A percentile compares a stretch with the other conserved stretches of the same genome.
These are phyloP conservation scores for Zosterops hypoxanthus DNA, from an alignment of 2,113 vertebrate species.

Conservation along the genomic window DNA sequence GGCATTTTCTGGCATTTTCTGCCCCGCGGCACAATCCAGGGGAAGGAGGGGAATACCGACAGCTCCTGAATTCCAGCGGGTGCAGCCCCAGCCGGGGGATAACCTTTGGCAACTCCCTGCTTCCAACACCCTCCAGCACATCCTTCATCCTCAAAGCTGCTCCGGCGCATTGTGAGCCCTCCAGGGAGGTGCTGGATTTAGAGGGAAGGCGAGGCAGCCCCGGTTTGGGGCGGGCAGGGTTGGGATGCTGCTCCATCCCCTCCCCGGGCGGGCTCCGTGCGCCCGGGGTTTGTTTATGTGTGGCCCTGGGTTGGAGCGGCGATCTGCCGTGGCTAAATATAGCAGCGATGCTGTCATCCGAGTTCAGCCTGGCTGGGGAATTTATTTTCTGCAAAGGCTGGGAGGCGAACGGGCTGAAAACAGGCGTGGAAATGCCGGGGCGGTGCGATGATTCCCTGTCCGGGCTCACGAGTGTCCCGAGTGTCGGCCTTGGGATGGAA, in stretches of 20 bases:
- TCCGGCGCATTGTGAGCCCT: not conserved
- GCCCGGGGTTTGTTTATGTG: conserved; percentile 29
- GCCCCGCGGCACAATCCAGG: rapidly evolving
- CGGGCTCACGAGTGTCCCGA: not conserved
- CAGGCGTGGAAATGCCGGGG: not conserved
- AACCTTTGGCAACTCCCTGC: not conserved
- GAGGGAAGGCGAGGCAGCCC: not conserved
- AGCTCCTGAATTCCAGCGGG: not conserved
- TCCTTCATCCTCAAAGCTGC: not conserved
- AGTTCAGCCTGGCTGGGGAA: conserved; percentile 54
- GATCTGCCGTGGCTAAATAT: conserved; percentile 43
- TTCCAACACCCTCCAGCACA: not conserved
- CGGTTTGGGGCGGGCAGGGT: not conserved
- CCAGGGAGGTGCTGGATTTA: not conserved
- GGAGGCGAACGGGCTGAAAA: not conserved
- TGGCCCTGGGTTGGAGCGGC: conserved; percentile 19
- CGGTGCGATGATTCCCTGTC: rapidly evolving
- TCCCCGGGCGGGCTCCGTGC: not conserved
- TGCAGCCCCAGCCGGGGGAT: not conserved
- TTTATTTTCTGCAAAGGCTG: conserved; percentile 49
- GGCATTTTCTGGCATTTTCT: not conserved
- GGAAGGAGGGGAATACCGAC: not conserved
- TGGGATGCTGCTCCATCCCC: not conserved
- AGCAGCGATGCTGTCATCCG: conserved; percentile 52
- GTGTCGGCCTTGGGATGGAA: not conserved